phyloP scores from a whole-genome alignment of 2,113 vertebrate species.

The Halichoerus grypus region DNA sequence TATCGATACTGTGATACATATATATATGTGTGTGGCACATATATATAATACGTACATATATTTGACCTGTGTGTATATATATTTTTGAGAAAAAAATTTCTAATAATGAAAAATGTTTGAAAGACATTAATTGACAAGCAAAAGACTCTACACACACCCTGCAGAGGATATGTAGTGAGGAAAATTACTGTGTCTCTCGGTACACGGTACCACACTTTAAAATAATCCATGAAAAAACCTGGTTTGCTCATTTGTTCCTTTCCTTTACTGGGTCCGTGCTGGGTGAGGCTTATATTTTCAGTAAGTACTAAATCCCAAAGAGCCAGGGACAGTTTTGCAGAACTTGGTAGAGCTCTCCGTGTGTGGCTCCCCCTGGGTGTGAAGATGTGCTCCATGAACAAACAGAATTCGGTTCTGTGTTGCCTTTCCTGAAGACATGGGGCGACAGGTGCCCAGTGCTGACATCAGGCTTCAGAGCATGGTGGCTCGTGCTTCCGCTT shows the following conservation, averaged over 20 bases:
- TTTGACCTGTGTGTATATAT: not conserved
- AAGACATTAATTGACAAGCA: not conserved
- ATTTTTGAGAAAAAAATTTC: not conserved
- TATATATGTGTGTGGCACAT: too few relatives aligned
- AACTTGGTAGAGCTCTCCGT: accelerated
- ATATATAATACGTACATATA: too few relatives aligned
- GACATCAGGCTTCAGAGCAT: accelerated
- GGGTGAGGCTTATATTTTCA: not conserved
- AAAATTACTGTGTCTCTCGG: not conserved
- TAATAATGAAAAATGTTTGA: not conserved
- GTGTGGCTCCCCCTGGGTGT: accelerated
- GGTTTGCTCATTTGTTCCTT: too few relatives aligned
- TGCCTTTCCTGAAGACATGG: not conserved
- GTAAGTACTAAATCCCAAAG: accelerated
- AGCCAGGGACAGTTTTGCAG: too few relatives aligned
- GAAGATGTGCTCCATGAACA: not conserved
- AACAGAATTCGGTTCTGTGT: accelerated
- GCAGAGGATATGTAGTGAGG: accelerated
- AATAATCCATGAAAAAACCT: accelerated
- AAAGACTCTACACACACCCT: not conserved
- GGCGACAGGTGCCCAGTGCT: accelerated
- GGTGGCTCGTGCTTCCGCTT: accelerated
- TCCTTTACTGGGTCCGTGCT: too few relatives aligned
- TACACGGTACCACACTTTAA: not conserved
- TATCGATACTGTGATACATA: too few relatives aligned